Base-by-base conservation (phyloP, 2,888 invertebrate genomes). In the Ashinkailepas kermadecensis region DNA sequence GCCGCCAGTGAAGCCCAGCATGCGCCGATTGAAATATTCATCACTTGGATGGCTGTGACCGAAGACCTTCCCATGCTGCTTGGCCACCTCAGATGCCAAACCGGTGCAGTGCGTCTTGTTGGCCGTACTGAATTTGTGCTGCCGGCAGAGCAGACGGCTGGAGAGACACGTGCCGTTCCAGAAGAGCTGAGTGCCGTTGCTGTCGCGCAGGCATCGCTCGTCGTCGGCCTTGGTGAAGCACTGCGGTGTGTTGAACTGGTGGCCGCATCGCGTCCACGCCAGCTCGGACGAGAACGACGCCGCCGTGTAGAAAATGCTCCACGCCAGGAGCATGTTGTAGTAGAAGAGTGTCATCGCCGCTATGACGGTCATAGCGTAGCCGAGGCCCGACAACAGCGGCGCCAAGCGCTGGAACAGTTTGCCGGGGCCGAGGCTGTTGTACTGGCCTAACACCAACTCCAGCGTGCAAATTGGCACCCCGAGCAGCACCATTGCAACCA, bases 401-500 rank as follows among this genome's bases (percentile, higher is more conserved):
- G 82, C 81, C 25, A 83, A 65, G 12, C 80, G 62, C 21, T 65
- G 81, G 81, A 81, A 82, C n/a, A 83, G 81, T 54, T 82, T 82
- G 39, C 94, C 93, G 0, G 94, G 94, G 15, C 92, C 92, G 81
- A 92, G 87, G 9, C 92, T 93, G 58, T 93, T 93, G 86, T 93
- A 95, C 87, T 95, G 95, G 0, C 95, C 95, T 83, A 95, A 91
- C 0, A 94, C 92, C n/a, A 94, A 88, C 87, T 95, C 94, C 92
- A 94, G 92, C 86, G 94, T 94, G 91, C 94, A 93, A 12, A 94
- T 89, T 57, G 94, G 94, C 81, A 94, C 88, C 12, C 94, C 94
- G 81, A 93, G 93, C 85, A 93, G 91, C 65, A 95, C 92, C 87
- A 96, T 90, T 86, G 95, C 87, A 56, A 93, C 90, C 56, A 93